Evolutionary conservation across 1,140 invertebrate species (phyloP).

Genomic region (Drosophila truncata): DNA sequence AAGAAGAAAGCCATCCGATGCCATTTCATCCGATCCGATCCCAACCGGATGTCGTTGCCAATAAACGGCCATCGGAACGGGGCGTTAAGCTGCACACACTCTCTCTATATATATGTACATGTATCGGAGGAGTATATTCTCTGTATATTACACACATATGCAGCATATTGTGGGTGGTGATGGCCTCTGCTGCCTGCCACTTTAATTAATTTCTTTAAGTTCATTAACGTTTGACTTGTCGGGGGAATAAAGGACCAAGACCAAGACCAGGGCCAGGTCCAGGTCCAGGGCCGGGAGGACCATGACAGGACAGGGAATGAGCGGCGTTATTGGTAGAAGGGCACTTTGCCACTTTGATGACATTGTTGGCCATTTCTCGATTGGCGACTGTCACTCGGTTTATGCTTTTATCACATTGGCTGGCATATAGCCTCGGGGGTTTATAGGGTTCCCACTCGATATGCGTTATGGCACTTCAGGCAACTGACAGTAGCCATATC

Average conservation of each 20-base stretch:
- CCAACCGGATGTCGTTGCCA: slow-evolving; percentile 73
- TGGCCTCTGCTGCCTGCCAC: slow-evolving; percentile 39
- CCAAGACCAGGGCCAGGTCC: background rate
- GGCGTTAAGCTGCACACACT: slow-evolving; percentile 57
- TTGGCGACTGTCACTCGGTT: slow-evolving; percentile 10
- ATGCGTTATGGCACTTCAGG: background rate
- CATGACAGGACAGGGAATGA: slow-evolving; percentile 60
- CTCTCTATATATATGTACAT: slow-evolving; percentile 15
- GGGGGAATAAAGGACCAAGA: slow-evolving; percentile 40
- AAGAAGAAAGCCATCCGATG: slow-evolving; percentile 20
- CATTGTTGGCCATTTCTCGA: slow-evolving; percentile 54
- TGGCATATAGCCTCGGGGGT: background rate
- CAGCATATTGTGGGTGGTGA: slow-evolving; percentile 33
- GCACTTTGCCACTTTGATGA: slow-evolving; percentile 56
- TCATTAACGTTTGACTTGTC: slow-evolving; percentile 81
- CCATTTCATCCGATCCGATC: slow-evolving; percentile 15
- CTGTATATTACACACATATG: background rate
- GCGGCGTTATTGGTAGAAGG: slow-evolving; percentile 49
- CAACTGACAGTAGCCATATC: background rate
- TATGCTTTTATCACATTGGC: slow-evolving; percentile 24
- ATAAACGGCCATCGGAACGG: slow-evolving; percentile 64
- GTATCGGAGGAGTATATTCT: slow-evolving; percentile 2
- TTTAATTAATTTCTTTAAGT: slow-evolving; percentile 83
- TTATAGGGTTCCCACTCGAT: background rate
- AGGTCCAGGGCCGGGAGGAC: too few species aligned